phyloP scores from a whole-genome alignment of 2,113 vertebrate genomes.

The Zosterops japonicus region DNA sequence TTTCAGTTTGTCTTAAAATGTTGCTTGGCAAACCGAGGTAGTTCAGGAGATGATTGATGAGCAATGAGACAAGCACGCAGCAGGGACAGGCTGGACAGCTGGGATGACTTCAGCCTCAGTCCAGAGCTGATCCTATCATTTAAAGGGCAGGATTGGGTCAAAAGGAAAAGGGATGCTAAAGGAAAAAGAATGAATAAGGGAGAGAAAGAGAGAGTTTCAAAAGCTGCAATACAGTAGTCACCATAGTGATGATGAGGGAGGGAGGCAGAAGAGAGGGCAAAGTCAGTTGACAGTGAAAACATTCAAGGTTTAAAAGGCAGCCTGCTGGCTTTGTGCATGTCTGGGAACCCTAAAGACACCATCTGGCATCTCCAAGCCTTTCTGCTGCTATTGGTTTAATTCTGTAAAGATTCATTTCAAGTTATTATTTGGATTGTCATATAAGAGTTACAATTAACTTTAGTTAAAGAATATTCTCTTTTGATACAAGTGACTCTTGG shows the following conservation, averaged over 20 bases:
- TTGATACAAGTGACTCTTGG: neutral
- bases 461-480: neutral
- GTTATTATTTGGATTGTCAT: neutral
- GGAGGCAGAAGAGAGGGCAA: neutral
- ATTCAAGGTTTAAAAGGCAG: slow-evolving; percentile 7
- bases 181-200: neutral
- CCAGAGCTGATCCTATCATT: slow-evolving; percentile 23
- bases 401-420: neutral
- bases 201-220: neutral
- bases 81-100: slow-evolving; percentile 46
- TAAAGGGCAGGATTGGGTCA: slow-evolving; percentile 11
- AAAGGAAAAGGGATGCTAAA: slow-evolving; percentile 9
- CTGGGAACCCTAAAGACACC: neutral
- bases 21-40: slow-evolving; percentile 16
- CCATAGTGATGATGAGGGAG: slow-evolving; percentile 41
- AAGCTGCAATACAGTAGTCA: neutral
- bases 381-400: neutral
- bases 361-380: neutral
- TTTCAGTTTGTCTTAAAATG: slow-evolving; percentile 52
- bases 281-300: neutral
- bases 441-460: neutral
- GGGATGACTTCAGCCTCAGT: slow-evolving; percentile 51
- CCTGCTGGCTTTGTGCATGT: neutral
- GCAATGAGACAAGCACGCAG: slow-evolving; percentile 24
- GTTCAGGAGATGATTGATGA: slow-evolving; percentile 56